phyloP scores from a whole-genome alignment of 2,113 vertebrate species.

The Psittacus erithacus region DNA sequence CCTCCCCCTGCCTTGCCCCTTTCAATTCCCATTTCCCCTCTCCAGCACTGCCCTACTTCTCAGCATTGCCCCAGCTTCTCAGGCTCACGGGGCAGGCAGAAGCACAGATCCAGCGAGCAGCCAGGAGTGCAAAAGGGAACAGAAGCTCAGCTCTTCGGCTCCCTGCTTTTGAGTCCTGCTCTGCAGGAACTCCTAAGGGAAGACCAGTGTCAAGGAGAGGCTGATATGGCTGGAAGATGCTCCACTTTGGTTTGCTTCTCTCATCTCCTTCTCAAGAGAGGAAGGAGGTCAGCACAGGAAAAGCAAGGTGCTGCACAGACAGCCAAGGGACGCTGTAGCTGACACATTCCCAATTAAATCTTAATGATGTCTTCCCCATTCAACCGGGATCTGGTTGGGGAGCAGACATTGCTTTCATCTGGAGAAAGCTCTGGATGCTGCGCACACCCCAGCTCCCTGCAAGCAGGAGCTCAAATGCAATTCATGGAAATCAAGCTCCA shows the following conservation, averaged over 20 bases:
- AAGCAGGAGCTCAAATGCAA: not conserved
- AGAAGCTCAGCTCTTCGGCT: not conserved
- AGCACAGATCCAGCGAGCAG: not conserved
- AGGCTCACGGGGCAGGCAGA: not conserved
- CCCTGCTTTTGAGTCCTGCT: not conserved
- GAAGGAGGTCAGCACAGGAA: not conserved
- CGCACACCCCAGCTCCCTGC: accelerated
- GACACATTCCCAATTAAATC: not conserved
- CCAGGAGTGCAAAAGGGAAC: not conserved
- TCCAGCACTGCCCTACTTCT: accelerated
- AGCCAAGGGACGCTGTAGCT: not conserved
- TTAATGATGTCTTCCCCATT: not conserved
- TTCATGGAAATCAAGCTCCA: not conserved
- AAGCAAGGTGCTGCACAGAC: not conserved
- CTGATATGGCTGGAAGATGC: not conserved
- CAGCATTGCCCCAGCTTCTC: not conserved
- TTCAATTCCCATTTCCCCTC: not conserved
- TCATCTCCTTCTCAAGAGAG: not conserved
- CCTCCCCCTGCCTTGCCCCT: not conserved
- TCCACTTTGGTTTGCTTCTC: not conserved
- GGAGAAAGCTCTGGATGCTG: not conserved
- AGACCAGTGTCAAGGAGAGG: not conserved
- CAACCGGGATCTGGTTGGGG: not conserved
- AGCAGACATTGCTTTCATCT: not conserved
- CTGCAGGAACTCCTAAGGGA: not conserved